A percentile compares a stretch with the other conserved stretches of the same genome.
Conservation (phyloP, 53 echinoderm and acorn worm genomes). For the Henricia sp. region DNA sequence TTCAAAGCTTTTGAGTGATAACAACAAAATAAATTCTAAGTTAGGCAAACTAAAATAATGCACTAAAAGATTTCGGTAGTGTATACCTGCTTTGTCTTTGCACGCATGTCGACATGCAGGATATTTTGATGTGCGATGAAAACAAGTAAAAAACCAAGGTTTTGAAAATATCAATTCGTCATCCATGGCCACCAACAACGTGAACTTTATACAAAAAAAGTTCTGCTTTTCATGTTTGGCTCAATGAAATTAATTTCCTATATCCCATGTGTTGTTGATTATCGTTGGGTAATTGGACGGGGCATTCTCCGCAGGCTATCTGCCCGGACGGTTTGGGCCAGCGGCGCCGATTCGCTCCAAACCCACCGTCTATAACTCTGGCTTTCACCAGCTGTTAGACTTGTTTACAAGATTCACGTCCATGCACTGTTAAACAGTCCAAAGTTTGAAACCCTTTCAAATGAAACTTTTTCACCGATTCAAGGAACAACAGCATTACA, state of each 20-base stretch:
- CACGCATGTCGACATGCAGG: not conserved
- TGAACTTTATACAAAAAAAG: conserved; percentile 5
- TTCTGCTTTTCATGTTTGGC: not conserved
- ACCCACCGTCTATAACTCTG: not conserved
- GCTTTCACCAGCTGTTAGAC: too few species aligned
- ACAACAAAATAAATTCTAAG: too few species aligned
- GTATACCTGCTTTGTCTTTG: not conserved
- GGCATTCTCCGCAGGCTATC: too few species aligned
- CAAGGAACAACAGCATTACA: too few species aligned
- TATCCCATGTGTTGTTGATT: conserved; percentile 60
- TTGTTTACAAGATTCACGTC: too few species aligned
- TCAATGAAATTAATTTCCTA: conserved; percentile 32
- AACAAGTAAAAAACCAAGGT: not conserved
- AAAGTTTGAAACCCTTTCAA: too few species aligned
- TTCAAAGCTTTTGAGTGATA: too few species aligned
- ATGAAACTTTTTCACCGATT: too few species aligned
- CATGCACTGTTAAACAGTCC: too few species aligned
- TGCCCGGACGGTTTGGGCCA: conserved; percentile 33
- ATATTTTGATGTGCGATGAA: not conserved
- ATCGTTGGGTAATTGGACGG: conserved; percentile 31
- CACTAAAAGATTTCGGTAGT: too few species aligned
- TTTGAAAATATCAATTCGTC: not conserved
- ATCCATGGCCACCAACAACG: conserved; percentile 29
- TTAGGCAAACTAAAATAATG: too few species aligned
- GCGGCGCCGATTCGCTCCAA: conserved; percentile 30